These are phyloP conservation scores for Acanthochromis polyacanthus DNA, from an alignment of 2,113 vertebrate species.

Conservation along the genomic window DNA sequence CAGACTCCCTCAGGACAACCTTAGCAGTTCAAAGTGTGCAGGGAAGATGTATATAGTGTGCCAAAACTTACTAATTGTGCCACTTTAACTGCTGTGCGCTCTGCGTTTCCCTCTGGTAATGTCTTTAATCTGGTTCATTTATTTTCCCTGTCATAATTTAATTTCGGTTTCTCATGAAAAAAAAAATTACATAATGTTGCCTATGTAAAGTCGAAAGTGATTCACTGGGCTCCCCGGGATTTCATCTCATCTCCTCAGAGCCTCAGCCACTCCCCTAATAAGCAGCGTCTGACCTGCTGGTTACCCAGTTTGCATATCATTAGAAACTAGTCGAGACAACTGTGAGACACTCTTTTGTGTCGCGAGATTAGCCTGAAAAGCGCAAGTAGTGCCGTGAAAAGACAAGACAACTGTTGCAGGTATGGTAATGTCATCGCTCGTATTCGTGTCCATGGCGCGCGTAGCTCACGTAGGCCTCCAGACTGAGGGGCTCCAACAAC, in stretches of 20 bases:
- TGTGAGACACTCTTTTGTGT: conserved; percentile 72
- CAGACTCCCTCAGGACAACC: conserved; percentile 6
- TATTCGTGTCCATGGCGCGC: conserved; percentile 6
- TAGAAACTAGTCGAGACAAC: conserved; percentile 70
- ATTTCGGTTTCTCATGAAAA: not conserved
- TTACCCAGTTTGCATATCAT: conserved; percentile 76
- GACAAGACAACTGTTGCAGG: conserved; percentile 53
- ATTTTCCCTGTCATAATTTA: not conserved
- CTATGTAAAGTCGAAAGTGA: conserved; percentile 53
- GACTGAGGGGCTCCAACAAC: conserved; percentile 17
- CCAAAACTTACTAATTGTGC: not conserved
- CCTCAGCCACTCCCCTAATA: conserved; percentile 23
- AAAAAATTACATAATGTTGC: not conserved
- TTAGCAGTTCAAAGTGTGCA: not conserved
- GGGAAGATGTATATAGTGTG: not conserved
- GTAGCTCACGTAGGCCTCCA: conserved; percentile 17
- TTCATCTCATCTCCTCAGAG: conserved; percentile 18
- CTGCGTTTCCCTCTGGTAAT: not conserved
- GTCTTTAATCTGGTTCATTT: too few relatives aligned
- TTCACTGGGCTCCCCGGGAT: conserved; percentile 12
- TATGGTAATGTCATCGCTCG: conserved; percentile 59
- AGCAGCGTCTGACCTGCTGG: conserved; percentile 41
- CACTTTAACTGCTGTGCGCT: not conserved
- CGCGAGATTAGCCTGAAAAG: conserved; percentile 71
- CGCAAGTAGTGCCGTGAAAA: conserved; percentile 66